Evolutionary conservation across 2,888 invertebrate genomes (phyloP), one percentile per base, ranked within the genome.

Genomic region (Hydroisotoma schaefferi): DNA sequence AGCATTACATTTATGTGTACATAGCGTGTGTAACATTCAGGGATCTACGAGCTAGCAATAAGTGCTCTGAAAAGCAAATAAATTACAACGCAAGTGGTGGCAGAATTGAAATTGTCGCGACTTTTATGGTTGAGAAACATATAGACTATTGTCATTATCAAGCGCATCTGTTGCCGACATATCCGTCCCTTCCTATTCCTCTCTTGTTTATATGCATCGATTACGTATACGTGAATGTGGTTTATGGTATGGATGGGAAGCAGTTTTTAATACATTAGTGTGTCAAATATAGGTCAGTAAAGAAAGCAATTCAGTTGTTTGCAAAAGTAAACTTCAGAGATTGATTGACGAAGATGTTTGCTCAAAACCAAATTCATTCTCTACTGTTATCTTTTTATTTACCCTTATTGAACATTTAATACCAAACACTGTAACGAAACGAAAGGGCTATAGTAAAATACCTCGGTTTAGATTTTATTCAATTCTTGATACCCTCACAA

Each of bases 91-190:
- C 52, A 58, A 58, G 58, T 58, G 53, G 53, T 58, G 20, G 52
- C 37, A 52, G 53, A 28, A 53, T 53, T 58, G 53, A 53, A 53
- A 58, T 57, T 58, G 58, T 58, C 46, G 53, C 58, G 58, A 58
- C 58, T 52, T 58, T 58, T 58, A 58, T 58, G 53, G 53, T 33
- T 46, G 46, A 46, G 52, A 46, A 58, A 52, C 29, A 58, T 53
- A 46, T 28, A 57, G 48, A 40, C 40, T 37, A 51, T 49, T 51
- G 57, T 57, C 57, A 57, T 57, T 57, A 58, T 58, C 58, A 46
- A 33, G 33, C 46, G 44, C 58, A 58, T 58, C 58, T 58, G 58
- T 52, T 53, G 58, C 58, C 44, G 58, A 58, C 58, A 53, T 53
- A 44, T 58, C 53, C 52, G 40, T 51, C 22, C 40, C 48, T 51